Evolutionary conservation across 2,888 invertebrate genomes (phyloP), one percentile per base, ranked within the genome.

Genomic region (Spatulosminthurus flaviceps): DNA sequence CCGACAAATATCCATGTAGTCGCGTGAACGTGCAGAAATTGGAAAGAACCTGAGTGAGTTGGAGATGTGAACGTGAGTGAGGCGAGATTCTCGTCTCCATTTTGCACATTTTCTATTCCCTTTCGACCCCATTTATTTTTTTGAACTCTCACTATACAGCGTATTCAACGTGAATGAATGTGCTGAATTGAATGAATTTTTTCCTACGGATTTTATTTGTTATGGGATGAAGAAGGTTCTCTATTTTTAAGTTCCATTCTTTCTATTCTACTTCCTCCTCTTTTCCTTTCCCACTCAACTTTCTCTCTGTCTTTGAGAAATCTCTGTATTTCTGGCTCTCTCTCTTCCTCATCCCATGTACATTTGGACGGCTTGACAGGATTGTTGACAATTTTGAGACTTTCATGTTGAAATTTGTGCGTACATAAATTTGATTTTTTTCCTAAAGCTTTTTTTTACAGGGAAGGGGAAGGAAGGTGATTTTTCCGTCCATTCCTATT

Each of bases 61-160:
- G 28, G 67, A 67, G n/a, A 29, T 19, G 51, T 51, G 51, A 51
- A 51, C 29, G 64, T 64, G 22, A 16, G 64, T 13, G 22, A 22
- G 64, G 22, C 24, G 26, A 64, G 64, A 64, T 69, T 21, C 21
- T 21, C 70, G 22, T 42, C 34, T 70, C 41, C 34, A 41, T 70
- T 41, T 41, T 51, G 9, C n/a, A 51, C 51, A 51, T 51, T 51
- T 51, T 51, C 51, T 51, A 51, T 19, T 41, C 28, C 70, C 4
- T 70, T 70, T 21, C 70, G 21, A 70, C 21, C 41, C 34, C 70
- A 70, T 21, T 67, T 67, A 26, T 13, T 67, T 67, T 67, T 28
- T 28, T 67, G 67, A 67, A 67, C 67, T 67, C 29, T 67, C 28
- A 67, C 67, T 67, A 41, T 41, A n/a, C n/a, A 51, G 67, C 28